phyloP scores from a whole-genome alignment of 2,113 vertebrate species.

The Alethe diademata region DNA sequence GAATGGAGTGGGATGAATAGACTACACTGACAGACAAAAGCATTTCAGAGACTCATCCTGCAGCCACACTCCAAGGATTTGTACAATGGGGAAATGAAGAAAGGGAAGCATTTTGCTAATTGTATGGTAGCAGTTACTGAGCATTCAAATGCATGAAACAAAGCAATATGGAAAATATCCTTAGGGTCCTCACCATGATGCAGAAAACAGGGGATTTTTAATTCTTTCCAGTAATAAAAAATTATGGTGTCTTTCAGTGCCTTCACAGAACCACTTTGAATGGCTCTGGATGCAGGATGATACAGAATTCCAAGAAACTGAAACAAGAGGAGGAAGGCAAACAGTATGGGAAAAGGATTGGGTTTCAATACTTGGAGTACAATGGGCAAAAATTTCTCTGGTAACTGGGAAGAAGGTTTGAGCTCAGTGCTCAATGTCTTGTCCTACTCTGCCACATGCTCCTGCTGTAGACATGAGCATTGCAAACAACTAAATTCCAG shows the following conservation, averaged over 20 bases:
- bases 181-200: neutral
- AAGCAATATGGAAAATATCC: neutral
- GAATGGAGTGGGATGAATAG: neutral
- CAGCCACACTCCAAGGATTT: neutral
- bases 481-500: neutral
- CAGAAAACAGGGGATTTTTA: neutral
- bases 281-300: neutral
- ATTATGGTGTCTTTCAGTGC: neutral
- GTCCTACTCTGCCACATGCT: neutral
- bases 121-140: neutral
- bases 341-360: neutral
- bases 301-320: neutral
- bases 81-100: neutral
- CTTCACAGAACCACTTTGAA: neutral
- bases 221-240: neutral
- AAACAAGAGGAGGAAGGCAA: neutral
- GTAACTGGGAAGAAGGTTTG: neutral
- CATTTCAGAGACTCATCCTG: neutral
- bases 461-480: fast-evolving
- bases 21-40: neutral
- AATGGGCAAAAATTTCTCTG: neutral
- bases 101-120: neutral
- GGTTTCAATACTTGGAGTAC: neutral
- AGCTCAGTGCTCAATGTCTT: neutral
- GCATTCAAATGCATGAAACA: neutral